Conservation (phyloP, 2,113 vertebrate genomes). For the Xenus cinereus region DNA sequence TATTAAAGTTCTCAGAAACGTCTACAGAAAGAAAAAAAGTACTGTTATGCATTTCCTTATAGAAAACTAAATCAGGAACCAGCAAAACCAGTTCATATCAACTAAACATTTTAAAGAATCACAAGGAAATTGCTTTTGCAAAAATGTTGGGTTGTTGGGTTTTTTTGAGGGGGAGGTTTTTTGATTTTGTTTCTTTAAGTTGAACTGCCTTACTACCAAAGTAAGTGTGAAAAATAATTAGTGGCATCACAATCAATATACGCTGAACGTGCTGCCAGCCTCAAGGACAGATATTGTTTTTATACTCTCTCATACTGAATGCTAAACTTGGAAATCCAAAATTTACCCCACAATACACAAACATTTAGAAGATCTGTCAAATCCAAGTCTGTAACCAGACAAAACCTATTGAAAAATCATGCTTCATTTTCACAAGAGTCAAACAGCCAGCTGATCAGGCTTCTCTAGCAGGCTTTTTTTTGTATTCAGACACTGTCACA, state of each 20-base stretch:
- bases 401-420: not conserved
- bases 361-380: not conserved
- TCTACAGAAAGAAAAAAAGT: constrained; percentile 68
- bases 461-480: not conserved
- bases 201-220: not conserved
- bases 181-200: not conserved
- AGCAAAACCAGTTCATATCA: not conserved
- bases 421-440: not conserved
- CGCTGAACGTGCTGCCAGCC: not conserved
- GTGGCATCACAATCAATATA: not conserved
- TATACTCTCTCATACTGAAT: not conserved
- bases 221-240: not conserved
- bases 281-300: not conserved
- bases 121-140: not conserved
- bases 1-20: constrained; percentile 84
- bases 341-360: not conserved
- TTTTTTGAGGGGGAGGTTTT: not conserved
- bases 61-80: not conserved
- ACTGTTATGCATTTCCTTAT: not conserved
- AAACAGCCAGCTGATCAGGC: not conserved
- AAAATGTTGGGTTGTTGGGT: not conserved
- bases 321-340: not conserved
- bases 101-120: not conserved
- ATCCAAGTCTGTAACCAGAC: not conserved
- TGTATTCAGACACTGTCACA: not conserved